Base-by-base conservation (phyloP, 2,888 invertebrate genomes). In the Watsonalla binaria region DNA sequence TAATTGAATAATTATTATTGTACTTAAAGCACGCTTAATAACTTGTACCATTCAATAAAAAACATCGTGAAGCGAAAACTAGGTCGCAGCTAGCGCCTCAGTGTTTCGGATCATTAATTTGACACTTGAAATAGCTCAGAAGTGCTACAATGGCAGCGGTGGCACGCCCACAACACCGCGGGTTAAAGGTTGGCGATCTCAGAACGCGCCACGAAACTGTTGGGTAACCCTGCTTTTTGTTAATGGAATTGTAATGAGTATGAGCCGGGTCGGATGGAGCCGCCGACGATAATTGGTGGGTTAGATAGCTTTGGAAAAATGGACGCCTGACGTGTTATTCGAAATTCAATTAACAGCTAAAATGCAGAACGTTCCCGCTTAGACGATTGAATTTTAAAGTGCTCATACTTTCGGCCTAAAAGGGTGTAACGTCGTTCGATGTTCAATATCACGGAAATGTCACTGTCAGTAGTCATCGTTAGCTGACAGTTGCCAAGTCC, bases 71-170 rank as follows among this genome's bases (percentile, higher is more conserved):
- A 68, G 64, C 62, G 45, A 61, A 65, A 79, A 74, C 68, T 73
- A 66, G 80, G 78, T 77, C 80, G 67, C 67, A 71, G 62, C 76
- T 59, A 77, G 68, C 76, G 70, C 74, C 76, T 79, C 77, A 76
- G 77, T 78, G 80, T 80, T 84, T 80, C 82, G 81, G 76, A 84
- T 84, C 86, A 88, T 88, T 88, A 88, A 88, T 87, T 86, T 86
- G 89, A 89, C 88, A 87, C 84, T 84, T 72, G 74, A 73, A 81
- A 82, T 81, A 76, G 76, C 77, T 78, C 71, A 70, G 75, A 77
- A 80, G 80, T 78, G 78, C 81, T 82, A 84, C 84, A 83, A 81
- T 77, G 80, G 76, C 72, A 65, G 63, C 66, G 65, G 42, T 51
- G 75, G 65, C 65, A 76, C 86, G 85, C 87, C 87, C 78, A 84